Base-by-base conservation (phyloP, 2,888 invertebrate genomes). In the Cataglyphis rosenhaueri region DNA sequence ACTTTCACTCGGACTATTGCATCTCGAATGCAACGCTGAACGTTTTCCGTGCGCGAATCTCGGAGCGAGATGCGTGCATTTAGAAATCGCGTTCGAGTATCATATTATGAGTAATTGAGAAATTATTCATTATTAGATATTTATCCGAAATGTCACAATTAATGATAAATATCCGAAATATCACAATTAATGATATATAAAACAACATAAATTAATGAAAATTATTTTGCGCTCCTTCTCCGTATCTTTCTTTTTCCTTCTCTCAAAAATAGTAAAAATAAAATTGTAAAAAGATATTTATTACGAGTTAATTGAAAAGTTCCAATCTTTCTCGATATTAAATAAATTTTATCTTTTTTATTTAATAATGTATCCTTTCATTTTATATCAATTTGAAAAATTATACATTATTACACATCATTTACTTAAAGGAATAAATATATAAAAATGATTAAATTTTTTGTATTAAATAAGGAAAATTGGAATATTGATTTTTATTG, bases 1-100 rank as follows among this genome's bases (percentile, higher is more conserved):
- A 79, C 78, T 79, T 79, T 79, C 78, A 59, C 78, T 21, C 35
- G 59, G 57, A 78, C 32, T 41, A 44, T 59, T 71, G 71, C 78
- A 79, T 79, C 78, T 78, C 57, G 12, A 68, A 68, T 57, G 65
- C 18, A 57, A 66, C 55, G 55, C 10, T 15, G 29, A 38, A 38
- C 29, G 41, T 44, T 66, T 66, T 41, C 68, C 32, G 38, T 21
- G 21, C 35, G 41, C 18, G 32, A 59, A 79, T 79, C 25, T 44
- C 71, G 44, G 18, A 18, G 35, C 12, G 8, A 70, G 44, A 70
- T 59, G 71, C 71, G 32, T 76, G 66, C 59, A 35, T 59, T 70
- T 79, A 70, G 78, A 79, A 79, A 59, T 68, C 9, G 15, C 57
- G 9, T 55, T 52, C 29, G 57, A 38, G 25, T 32, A 68, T 76